phyloP scores from a whole-genome alignment of 2,113 vertebrate species.

The Mesoclemmys tuberculata region DNA sequence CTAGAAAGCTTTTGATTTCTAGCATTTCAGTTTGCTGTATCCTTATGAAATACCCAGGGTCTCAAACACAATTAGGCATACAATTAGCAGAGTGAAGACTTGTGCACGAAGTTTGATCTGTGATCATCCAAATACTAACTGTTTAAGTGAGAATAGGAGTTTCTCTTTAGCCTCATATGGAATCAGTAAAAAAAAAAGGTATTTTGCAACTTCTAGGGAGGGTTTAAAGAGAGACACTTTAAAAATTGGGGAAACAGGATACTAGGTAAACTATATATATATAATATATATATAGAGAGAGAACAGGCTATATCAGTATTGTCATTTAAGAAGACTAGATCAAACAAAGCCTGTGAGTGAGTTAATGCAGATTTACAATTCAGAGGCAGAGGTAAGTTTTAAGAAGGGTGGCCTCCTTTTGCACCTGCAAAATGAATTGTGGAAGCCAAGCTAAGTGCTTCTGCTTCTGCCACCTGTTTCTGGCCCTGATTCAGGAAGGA shows the following conservation, averaged over 20 bases:
- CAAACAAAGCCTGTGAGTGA: not conserved
- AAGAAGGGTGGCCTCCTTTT: not conserved
- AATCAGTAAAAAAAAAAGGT: not conserved
- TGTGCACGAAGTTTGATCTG: not conserved
- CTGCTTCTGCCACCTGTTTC: not conserved
- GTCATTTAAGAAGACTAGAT: not conserved
- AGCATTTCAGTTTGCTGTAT: not conserved
- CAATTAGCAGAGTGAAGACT: not conserved
- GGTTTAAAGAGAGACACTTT: not conserved
- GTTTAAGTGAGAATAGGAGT: not conserved
- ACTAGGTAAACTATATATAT: rapidly evolving
- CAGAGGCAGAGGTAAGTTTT: not conserved
- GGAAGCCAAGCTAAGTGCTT: not conserved
- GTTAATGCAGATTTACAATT: not conserved
- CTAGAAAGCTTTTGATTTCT: not conserved
- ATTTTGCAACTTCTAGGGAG: not conserved
- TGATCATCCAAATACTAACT: not conserved
- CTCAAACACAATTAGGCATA: not conserved
- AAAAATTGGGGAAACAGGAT: not conserved
- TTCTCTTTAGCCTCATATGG: not conserved
- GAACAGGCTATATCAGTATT: not conserved
- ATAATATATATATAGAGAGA: too few species aligned
- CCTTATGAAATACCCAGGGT: not conserved
- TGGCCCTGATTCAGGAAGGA: not conserved
- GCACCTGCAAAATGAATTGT: not conserved